A percentile compares a stretch with the other conserved stretches of the same genome.
phyloP scores from a whole-genome alignment of 2,888 invertebrate genomes.

The Gari tellinella region DNA sequence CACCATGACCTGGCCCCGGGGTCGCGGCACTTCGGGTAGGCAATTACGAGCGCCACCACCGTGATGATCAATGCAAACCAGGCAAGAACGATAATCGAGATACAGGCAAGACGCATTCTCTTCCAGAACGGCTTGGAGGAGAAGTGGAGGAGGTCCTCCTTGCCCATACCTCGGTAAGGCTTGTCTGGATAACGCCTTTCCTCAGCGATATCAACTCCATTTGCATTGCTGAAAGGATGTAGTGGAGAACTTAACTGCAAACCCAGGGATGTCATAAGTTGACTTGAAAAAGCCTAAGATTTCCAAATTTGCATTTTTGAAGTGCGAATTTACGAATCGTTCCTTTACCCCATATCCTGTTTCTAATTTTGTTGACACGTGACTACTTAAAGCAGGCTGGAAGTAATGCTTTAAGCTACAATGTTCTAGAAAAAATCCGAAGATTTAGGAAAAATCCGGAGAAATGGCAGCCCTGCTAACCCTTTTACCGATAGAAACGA shows the following conservation, averaged over 20 bases:
- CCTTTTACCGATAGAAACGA: too few species aligned
- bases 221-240: conserved; percentile 26
- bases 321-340: too few species aligned
- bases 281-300: too few species aligned
- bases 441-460: too few species aligned
- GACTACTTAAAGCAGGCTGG: too few species aligned
- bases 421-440: too few species aligned
- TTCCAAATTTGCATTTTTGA: too few species aligned
- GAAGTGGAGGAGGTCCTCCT: conserved; percentile 80
- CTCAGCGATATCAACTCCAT: conserved; percentile 27
- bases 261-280: too few species aligned
- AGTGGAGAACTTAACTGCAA: neutral
- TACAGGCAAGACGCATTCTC: conserved; percentile 75
- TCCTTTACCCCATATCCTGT: too few species aligned
- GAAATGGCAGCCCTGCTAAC: too few species aligned
- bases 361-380: too few species aligned
- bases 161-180: conserved; percentile 81
- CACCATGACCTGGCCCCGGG: conserved; percentile 75
- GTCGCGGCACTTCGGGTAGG: conserved; percentile 74
- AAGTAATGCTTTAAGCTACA: too few species aligned
- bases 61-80: conserved; percentile 81
- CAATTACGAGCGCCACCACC: conserved; percentile 79
- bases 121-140: conserved; percentile 81
- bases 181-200: conserved; percentile 15
- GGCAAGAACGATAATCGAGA: conserved; percentile 70